Base-by-base conservation (phyloP, 2,113 vertebrate species). In the Apodemus sylvaticus region DNA sequence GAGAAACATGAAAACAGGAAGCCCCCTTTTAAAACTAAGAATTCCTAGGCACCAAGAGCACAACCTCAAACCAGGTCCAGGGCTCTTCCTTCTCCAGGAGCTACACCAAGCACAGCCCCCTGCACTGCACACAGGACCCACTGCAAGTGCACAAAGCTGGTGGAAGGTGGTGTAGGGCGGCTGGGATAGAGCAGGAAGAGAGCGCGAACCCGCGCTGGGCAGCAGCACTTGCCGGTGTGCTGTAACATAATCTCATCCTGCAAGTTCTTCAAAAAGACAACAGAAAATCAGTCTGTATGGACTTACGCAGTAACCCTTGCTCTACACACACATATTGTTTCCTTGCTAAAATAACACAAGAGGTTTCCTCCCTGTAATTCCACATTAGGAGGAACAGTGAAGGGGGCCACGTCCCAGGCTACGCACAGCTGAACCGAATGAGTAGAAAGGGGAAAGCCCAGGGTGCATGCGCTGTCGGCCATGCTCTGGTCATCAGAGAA, bases 151-250 rank as follows among this genome's bases (percentile, higher is more conserved):
- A 31, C 0, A 2, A 20, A 45, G 53, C 29, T n/a, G 14, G 12
- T 14, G 11, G 7, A 13, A 4, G n/a, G 31, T 5, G 2, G 48
- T 22, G 12, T 0, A 31, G 5, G 2, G 19, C 31, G 8, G 22
- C 0, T 1, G 0, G 36, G 20, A 26, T 5, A 81, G 77, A 16
- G 79, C 14, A 12, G 58, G 20, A 42, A 73, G 53, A 70, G 68
- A 53, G 64, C 3, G 73, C 36, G 34, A 1, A 66, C 20, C 71
- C 26, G 9, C 45, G 60, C 76, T 1, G 2, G 8, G 13, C 6
- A 55, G 66, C 26, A 62, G 60, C 7, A 16, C n/a, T 39, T 4
- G 31, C 64, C 31, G 64, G 73, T 89, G 78, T 36, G 73, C 45
- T 34, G 5, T 7, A 17, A 86, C 22, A 16, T 7, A 9, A 22